phyloP scores from a whole-genome alignment of 2,113 vertebrate genomes.

The Nibea albiflora region DNA sequence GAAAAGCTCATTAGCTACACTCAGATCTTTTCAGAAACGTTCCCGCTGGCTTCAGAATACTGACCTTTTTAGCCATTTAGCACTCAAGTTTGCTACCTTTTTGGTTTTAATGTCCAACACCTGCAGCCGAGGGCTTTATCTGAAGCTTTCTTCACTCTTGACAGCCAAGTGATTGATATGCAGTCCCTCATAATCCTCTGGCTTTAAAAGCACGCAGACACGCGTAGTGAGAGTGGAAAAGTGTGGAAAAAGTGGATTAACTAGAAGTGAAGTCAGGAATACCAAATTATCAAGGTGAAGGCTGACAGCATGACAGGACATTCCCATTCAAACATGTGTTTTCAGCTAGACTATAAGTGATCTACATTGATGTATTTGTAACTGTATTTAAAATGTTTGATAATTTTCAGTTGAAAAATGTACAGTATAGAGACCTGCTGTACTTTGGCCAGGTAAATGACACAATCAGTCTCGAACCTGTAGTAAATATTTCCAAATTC shows the following conservation, averaged over 20 bases:
- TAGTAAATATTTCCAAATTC: background rate
- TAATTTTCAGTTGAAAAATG: too few relatives aligned
- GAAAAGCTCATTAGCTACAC: background rate
- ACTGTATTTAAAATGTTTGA: background rate
- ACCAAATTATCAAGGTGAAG: background rate
- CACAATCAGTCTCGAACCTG: background rate
- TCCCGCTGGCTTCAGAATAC: background rate
- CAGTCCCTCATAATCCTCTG: background rate
- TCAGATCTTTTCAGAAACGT: background rate
- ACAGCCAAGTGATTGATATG: background rate
- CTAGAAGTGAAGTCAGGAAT: background rate
- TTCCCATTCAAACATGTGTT: background rate
- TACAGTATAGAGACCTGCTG: too few relatives aligned
- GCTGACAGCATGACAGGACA: background rate
- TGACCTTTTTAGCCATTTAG: background rate
- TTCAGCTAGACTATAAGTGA: background rate
- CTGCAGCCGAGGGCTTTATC: background rate
- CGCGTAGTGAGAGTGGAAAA: background rate
- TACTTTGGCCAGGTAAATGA: background rate
- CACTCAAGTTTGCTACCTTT: background rate
- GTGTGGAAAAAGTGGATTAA: background rate
- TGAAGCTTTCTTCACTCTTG: background rate
- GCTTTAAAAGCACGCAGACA: background rate
- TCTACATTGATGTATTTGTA: background rate
- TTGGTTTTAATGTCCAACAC: conserved; percentile 2